A percentile compares a stretch with the other conserved stretches of the same genome.
Conservation (phyloP, 2,113 vertebrate genomes). For the Sporophila hypoxantha region DNA sequence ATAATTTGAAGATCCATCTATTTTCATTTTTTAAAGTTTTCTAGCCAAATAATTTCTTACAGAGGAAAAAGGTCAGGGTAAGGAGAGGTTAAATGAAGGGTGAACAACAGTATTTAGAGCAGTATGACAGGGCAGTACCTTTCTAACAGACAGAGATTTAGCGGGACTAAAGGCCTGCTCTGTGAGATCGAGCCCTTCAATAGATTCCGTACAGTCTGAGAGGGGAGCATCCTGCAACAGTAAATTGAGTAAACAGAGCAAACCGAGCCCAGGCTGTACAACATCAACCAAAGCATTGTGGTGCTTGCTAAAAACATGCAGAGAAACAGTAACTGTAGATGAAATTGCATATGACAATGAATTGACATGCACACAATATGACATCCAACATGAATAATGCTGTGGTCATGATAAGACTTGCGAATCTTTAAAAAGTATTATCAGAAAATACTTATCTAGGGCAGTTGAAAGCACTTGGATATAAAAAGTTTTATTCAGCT, state of each 20-base stretch:
- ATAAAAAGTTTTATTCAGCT: neutral
- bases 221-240: constrained; percentile 97
- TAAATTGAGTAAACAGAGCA: constrained; percentile 87
- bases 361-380: constrained; percentile 65
- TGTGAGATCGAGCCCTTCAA: constrained; percentile 96
- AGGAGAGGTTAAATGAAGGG: constrained; percentile 10
- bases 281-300: constrained; percentile 31
- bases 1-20: neutral
- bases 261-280: constrained; percentile 68
- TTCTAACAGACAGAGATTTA: constrained; percentile 92
- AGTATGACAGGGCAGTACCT: constrained; percentile 83
- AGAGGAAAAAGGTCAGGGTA: constrained; percentile 42
- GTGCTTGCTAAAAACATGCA: constrained; percentile 72
- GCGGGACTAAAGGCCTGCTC: constrained; percentile 94
- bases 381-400: constrained; percentile 3
- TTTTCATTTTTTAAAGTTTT: neutral
- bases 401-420: neutral
- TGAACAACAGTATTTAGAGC: constrained; percentile 46
- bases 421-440: neutral
- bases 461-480: constrained; percentile 4
- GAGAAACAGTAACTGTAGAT: constrained; percentile 25
- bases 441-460: neutral
- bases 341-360: neutral
- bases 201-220: constrained; percentile 99
- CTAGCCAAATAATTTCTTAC: neutral